A percentile compares a stretch with the other conserved stretches of the same genome.
Conservation (phyloP, 2,888 invertebrate species). For the Drosophila maculinotata region DNA sequence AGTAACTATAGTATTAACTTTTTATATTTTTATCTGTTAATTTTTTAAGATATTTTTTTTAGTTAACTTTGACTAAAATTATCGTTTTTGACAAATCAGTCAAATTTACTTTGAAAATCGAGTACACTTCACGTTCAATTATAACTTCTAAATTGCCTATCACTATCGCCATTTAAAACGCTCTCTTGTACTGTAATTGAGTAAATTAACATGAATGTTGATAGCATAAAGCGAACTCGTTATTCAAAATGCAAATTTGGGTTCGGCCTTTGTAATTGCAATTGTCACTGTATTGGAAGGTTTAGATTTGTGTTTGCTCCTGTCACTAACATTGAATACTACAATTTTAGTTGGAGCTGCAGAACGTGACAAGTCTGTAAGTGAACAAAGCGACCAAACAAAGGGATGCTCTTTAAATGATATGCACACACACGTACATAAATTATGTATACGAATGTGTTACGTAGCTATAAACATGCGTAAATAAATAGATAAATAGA, state of each 20-base stretch:
- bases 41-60: too few relatives aligned
- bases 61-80: too few relatives aligned
- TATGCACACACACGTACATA: slow-evolving; percentile 35
- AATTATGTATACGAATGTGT: slow-evolving; percentile 24
- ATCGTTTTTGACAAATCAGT: too few relatives aligned
- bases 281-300: slow-evolving; percentile 2
- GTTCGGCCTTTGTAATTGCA: slow-evolving; percentile 1
- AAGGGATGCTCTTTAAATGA: slow-evolving; percentile 8
- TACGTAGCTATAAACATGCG: not conserved
- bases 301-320: slow-evolving; percentile 14
- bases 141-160: too few relatives aligned
- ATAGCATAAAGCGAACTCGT: not conserved
- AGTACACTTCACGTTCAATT: too few relatives aligned
- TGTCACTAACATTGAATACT: slow-evolving; percentile 24
- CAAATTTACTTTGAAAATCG: too few relatives aligned
- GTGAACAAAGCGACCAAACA: slow-evolving; percentile 31
- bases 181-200: not conserved
- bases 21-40: not conserved
- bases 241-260: slow-evolving; percentile 9
- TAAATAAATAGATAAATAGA: not conserved
- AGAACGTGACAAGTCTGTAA: slow-evolving; percentile 28
- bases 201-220: not conserved
- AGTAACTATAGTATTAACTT: not conserved
- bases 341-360: slow-evolving; percentile 7
- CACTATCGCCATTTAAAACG: not conserved